Conservation (phyloP, 2,113 vertebrate species). For the Pimephales promelas region DNA sequence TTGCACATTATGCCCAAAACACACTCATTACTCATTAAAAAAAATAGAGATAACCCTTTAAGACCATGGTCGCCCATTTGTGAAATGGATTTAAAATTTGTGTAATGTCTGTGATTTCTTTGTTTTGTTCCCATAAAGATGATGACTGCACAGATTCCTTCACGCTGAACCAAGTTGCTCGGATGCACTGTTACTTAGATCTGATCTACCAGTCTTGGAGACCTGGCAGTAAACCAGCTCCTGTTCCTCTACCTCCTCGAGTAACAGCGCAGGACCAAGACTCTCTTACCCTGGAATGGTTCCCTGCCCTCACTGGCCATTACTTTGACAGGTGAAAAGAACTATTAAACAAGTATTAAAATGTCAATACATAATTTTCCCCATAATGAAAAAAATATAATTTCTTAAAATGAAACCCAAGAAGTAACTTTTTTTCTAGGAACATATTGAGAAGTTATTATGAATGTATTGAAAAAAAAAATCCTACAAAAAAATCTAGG, state of each 20-base stretch:
- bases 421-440: background rate
- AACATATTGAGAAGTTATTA: too few relatives aligned
- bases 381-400: background rate
- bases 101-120: background rate
- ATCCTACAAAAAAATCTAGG: background rate
- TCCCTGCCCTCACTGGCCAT: slow-evolving; percentile 89
- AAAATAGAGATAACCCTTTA: too few relatives aligned
- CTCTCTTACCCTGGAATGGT: slow-evolving; percentile 91
- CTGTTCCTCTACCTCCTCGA: slow-evolving; percentile 88
- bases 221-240: slow-evolving; percentile 83
- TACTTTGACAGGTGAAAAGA: slow-evolving; percentile 91
- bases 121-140: slow-evolving; percentile 73
- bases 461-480: background rate
- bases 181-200: slow-evolving; percentile 99
- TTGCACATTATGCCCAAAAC: too few relatives aligned
- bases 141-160: slow-evolving; percentile 96
- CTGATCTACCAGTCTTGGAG: slow-evolving; percentile 96
- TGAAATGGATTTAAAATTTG: background rate
- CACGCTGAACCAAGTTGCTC: slow-evolving; percentile 95
- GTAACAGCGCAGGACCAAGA: slow-evolving; percentile 82
- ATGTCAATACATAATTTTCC: background rate
- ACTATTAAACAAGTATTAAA: background rate
- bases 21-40: too few relatives aligned
- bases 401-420: background rate
- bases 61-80: background rate